Evolutionary conservation across 1,140 invertebrate genomes (phyloP), one percentile per base, ranked within the genome.

Genomic region (Sminthurides bifidus): DNA sequence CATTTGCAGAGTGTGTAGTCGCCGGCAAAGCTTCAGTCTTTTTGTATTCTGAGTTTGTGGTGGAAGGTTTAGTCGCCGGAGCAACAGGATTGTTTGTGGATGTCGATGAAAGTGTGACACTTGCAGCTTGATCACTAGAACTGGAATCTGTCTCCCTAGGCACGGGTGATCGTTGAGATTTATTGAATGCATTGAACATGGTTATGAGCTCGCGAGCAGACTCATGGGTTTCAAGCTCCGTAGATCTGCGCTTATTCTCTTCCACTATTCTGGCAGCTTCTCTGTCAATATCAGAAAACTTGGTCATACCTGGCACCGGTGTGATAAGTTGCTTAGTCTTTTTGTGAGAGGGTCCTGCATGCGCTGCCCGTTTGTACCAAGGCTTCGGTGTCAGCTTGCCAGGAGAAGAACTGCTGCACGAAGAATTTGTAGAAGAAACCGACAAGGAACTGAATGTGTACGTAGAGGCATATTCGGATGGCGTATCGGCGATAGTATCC

Each of bases 251-350:
- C 69, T 66, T 29, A 66, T 68, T 19, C 71, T 74, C 54, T 75
- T 73, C 58, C 27, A 87, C 77, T 54, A 87, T 84, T 66, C 82
- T 81, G 0, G 79, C 76, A 1, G 84, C 84, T 71, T 87, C 82
- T 65, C 81, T 76, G 68, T 88, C 84, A 23, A 87, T 70, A 66
- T 86, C 83, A 66, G 83, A 86, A 58, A 87, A 85, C 66, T 83
- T 87, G 0, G 81, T 79, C n/a, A 87, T 68, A 41, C n/a, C 2
- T 6, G 40, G 40, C n/a, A 59, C 30, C 17, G 56, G 40, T 26
- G 45, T 31, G 24, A 56, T 54, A 6, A 19, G n/a, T 26, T 46
- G 59, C 30, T 56, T 48, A 26, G 29, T 54, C 29, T 40, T 49
- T 26, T 29, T 58, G 40, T 49, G 43, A 19, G 26, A 24, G 5